These are phyloP conservation scores for Clarias magur DNA, from an alignment of 2,113 vertebrate species.

Conservation along the genomic window DNA sequence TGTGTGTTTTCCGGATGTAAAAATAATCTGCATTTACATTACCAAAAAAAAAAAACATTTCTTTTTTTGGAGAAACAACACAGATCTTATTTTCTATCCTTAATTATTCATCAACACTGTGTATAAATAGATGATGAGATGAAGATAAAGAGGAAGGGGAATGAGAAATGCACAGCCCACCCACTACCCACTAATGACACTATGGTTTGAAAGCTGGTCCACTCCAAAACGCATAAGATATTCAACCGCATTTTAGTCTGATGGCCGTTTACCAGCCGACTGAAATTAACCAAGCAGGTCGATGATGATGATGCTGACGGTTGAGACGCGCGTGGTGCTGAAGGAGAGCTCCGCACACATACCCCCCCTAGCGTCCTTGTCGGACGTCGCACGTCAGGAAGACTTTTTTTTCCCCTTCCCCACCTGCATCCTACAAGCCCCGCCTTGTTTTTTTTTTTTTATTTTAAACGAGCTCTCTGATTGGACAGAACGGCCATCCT, in stretches of 20 bases:
- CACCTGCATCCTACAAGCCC: not conserved
- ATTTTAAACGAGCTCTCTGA: not conserved
- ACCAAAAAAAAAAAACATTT: no score
- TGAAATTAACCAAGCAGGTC: not conserved
- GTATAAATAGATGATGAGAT: conserved; percentile 61
- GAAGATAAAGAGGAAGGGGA: conserved; percentile 30
- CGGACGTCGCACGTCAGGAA: conserved; percentile 71
- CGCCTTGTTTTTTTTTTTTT: not conserved
- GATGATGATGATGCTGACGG: conserved; percentile 15
- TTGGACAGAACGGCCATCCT: not conserved
- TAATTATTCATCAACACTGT: conserved; percentile 66
- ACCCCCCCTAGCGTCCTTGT: conserved; percentile 59
- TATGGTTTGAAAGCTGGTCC: not conserved
- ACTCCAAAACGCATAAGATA: not conserved
- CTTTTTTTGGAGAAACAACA: not conserved
- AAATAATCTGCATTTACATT: not conserved
- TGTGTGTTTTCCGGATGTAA: not conserved
- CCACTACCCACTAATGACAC: not conserved
- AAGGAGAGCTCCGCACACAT: conserved; percentile 57
- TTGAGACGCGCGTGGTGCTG: no score
- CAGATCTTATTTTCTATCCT: conserved; percentile 50
- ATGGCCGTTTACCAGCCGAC: not conserved
- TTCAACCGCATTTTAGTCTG: not conserved
- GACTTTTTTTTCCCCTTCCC: not conserved
- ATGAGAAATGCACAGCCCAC: not conserved